These are phyloP conservation scores for Panopea generosa DNA, from an alignment of 2,888 invertebrate genomes.

Conservation along the genomic window DNA sequence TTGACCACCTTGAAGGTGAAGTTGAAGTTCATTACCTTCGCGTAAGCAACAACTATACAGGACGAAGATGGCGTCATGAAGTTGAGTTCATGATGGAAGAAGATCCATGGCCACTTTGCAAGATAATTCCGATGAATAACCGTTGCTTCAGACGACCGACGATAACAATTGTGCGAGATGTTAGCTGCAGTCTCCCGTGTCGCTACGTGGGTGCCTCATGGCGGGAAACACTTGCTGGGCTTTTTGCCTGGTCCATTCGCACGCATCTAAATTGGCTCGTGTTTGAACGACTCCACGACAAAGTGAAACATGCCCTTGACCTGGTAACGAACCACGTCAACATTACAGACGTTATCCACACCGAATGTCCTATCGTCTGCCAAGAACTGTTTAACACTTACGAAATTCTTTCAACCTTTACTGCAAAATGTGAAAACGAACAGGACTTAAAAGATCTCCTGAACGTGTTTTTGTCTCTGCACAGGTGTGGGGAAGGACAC, in stretches of 20 bases:
- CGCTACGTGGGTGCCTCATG: conserved; percentile 68
- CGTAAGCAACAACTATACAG: conserved; percentile 61
- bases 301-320: conserved; percentile 63
- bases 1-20: conserved; percentile 27
- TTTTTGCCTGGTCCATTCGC: conserved; percentile 68
- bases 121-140: conserved; percentile 65
- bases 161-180: conserved; percentile 47
- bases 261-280: conserved; percentile 68
- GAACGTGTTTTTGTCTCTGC: conserved; percentile 60
- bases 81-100: conserved; percentile 73
- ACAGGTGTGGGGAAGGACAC: conserved; percentile 57
- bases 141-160: conserved; percentile 49
- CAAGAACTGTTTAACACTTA: conserved; percentile 62
- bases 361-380: conserved; percentile 62
- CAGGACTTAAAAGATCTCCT: conserved; percentile 65
- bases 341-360: conserved; percentile 46
- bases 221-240: conserved; percentile 67
- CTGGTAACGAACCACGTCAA: conserved; percentile 53
- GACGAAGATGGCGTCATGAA: conserved; percentile 66
- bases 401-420: conserved; percentile 61
- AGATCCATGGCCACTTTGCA: conserved; percentile 71
- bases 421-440: conserved; percentile 69
- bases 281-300: conserved; percentile 68
- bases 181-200: conserved; percentile 49
- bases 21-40: conserved; percentile 64